Evolutionary conservation across 2,113 vertebrate species (phyloP).

Genomic region (Labeo rohita): DNA sequence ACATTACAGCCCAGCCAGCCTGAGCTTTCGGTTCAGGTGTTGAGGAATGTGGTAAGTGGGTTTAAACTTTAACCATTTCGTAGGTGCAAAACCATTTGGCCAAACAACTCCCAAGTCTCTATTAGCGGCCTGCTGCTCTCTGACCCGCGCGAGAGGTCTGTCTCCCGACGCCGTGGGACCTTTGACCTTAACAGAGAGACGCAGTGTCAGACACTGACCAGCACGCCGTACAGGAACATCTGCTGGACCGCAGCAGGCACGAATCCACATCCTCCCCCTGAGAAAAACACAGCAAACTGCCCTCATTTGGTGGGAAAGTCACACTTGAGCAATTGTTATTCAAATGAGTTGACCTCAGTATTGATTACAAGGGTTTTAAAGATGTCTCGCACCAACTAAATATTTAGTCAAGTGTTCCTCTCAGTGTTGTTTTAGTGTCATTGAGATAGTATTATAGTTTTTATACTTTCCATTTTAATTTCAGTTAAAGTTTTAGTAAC

Average conservation of each 20-base stretch:
- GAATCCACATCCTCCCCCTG: constrained; percentile 67
- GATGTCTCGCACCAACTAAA: constrained; percentile 22
- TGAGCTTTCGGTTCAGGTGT: constrained; percentile 53
- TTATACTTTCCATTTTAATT: not conserved
- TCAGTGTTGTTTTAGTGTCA: not conserved
- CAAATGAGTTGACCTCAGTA: constrained; percentile 60
- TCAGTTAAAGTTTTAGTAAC: no score
- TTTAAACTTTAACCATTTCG: constrained; percentile 74
- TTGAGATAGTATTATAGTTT: not conserved
- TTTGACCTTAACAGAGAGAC: constrained; percentile 74
- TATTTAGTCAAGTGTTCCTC: constrained; percentile 23
- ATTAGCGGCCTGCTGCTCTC: constrained; percentile 69
- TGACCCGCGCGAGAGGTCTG: constrained; percentile 61
- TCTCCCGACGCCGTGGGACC: constrained; percentile 60
- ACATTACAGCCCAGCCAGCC: constrained; percentile 10
- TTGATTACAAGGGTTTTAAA: constrained; percentile 33
- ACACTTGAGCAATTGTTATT: constrained; percentile 73
- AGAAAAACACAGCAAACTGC: constrained; percentile 33
- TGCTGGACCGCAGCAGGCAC: constrained; percentile 65
- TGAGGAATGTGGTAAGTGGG: constrained; percentile 67
- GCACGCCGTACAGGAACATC: constrained; percentile 73
- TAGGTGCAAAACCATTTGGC: constrained; percentile 56
- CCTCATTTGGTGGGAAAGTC: constrained; percentile 72
- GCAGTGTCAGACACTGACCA: constrained; percentile 76
- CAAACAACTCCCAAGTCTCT: constrained; percentile 63